Conservation (phyloP, 2,797 vertebrate species). For the Sylvia borin region DNA sequence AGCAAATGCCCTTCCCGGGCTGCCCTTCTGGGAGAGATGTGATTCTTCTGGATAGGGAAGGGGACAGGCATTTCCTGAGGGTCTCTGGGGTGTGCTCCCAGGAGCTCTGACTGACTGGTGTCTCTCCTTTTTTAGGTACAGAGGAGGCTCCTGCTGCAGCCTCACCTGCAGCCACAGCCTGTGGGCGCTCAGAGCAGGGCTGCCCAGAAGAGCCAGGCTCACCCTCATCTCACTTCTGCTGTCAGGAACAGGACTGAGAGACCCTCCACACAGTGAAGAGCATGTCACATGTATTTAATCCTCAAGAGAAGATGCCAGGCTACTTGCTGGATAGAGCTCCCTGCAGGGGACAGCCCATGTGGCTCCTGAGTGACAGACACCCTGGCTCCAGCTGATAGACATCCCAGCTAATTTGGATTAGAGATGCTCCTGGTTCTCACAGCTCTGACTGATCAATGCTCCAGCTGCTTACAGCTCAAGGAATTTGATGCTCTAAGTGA, state of each 20-base stretch:
- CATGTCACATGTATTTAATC: too few relatives aligned
- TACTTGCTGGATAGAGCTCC: background rate
- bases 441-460: background rate
- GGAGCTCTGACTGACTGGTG: background rate
- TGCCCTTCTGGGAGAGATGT: background rate
- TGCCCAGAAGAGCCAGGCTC: background rate
- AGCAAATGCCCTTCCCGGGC: background rate
- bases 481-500: background rate
- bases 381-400: background rate
- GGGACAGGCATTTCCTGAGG: background rate
- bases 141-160: fast-evolving
- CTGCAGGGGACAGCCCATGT: background rate
- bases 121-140: background rate
- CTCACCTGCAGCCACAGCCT: background rate
- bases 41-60: background rate
- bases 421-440: background rate
- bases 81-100: background rate
- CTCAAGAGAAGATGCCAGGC: background rate
- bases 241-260: background rate
- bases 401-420: background rate
- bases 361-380: background rate
- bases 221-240: background rate
- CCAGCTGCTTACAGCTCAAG: background rate
- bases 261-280: background rate
- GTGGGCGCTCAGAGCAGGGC: background rate